Evolutionary conservation across 1,140 invertebrate species (phyloP).

Genomic region (Drosophila takahashii): DNA sequence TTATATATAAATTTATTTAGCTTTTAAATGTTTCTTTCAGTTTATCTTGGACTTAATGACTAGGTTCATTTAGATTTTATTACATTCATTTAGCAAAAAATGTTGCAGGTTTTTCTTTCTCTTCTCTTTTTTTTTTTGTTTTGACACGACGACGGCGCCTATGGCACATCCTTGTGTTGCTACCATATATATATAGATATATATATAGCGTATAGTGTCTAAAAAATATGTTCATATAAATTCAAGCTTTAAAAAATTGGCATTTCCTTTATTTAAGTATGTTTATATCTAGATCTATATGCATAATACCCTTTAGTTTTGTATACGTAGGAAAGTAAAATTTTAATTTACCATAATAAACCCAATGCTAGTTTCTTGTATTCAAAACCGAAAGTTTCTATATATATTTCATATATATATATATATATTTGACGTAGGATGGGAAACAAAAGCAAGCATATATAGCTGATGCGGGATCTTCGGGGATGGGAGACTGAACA

Average conservation of each 20-base stretch:
- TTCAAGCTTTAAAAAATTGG: slow-evolving; percentile 76
- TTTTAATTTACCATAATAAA: slow-evolving; percentile 37
- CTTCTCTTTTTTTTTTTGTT: background rate
- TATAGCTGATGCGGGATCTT: background rate
- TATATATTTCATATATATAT: slow-evolving; percentile 3
- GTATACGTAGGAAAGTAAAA: slow-evolving; percentile 42
- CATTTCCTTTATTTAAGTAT: slow-evolving; percentile 67
- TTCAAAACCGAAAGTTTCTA: slow-evolving; percentile 12
- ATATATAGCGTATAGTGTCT: slow-evolving; percentile 73
- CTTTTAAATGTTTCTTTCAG: slow-evolving; percentile 36
- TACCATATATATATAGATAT: slow-evolving; percentile 36
- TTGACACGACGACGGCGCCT: slow-evolving; percentile 56
- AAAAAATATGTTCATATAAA: slow-evolving; percentile 74
- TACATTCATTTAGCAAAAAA: slow-evolving; percentile 70
- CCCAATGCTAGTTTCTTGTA: slow-evolving; percentile 22
- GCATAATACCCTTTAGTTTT: slow-evolving; percentile 52
- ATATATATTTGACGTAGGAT: slow-evolving; percentile 15
- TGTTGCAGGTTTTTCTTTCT: slow-evolving; percentile 16
- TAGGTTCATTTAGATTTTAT: slow-evolving; percentile 52
- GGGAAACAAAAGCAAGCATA: slow-evolving; percentile 21
- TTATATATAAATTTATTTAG: slow-evolving; percentile 22
- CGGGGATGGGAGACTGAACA: slow-evolving; percentile 10
- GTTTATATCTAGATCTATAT: slow-evolving; percentile 36
- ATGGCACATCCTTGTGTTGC: slow-evolving; percentile 69
- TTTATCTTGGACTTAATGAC: slow-evolving; percentile 46